phyloP scores from a whole-genome alignment of 2,113 vertebrate species.

The Tragulus kanchil region DNA sequence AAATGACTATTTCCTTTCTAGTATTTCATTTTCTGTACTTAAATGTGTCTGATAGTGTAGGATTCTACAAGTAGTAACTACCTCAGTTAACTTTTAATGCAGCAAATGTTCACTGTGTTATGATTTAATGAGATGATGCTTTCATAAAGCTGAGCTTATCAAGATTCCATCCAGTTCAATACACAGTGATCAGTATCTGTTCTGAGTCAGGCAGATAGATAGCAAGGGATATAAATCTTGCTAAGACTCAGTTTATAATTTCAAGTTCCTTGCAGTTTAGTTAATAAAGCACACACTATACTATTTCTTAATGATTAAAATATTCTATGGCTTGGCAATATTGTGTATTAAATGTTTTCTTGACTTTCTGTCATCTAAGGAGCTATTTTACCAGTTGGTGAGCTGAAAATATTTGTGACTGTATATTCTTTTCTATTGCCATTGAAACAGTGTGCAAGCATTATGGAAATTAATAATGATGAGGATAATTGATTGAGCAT shows the following conservation, averaged over 20 bases:
- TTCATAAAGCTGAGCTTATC: background rate
- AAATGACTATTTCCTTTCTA: background rate
- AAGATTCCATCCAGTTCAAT: background rate
- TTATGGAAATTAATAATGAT: background rate
- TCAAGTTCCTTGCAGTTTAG: background rate
- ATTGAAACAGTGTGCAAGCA: background rate
- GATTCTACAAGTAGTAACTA: background rate
- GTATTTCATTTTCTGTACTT: background rate
- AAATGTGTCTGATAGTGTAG: background rate
- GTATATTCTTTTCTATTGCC: background rate
- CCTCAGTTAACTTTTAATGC: background rate
- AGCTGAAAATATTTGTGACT: background rate
- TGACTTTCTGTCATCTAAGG: background rate
- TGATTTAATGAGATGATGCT: background rate
- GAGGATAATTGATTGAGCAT: background rate
- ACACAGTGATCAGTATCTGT: background rate
- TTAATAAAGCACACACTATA: background rate
- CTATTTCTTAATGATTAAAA: background rate
- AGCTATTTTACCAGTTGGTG: background rate
- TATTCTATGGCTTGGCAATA: background rate
- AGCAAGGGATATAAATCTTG: background rate
- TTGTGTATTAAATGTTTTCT: background rate
- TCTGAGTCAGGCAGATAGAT: background rate
- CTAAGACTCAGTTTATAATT: background rate
- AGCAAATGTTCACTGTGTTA: background rate